Evolutionary conservation across 1,140 invertebrate genomes (phyloP).

Genomic region (Ctenoplectra terminalis): DNA sequence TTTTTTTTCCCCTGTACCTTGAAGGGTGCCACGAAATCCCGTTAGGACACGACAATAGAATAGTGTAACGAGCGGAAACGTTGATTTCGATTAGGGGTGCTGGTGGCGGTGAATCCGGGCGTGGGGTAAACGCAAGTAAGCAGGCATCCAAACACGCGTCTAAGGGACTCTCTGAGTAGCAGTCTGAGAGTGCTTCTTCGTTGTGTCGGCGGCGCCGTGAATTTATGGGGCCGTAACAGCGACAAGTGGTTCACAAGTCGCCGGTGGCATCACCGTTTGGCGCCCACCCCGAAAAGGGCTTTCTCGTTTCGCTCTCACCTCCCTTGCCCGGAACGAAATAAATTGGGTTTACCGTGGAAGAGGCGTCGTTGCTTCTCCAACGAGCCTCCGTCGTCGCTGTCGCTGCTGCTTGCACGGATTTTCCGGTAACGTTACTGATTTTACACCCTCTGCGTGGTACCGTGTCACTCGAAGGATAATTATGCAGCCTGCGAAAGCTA

Average conservation of each 20-base stretch:
- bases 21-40: constrained; percentile 29
- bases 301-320: constrained; percentile 76
- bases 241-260: constrained; percentile 84
- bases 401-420: constrained; percentile 48
- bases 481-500: constrained; percentile 37
- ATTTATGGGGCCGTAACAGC: constrained; percentile 83
- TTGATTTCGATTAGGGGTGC: constrained; percentile 65
- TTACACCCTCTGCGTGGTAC: constrained; percentile 37
- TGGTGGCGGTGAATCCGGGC: constrained; percentile 41
- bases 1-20: neutral
- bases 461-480: constrained; percentile 39
- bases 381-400: constrained; percentile 26
- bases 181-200: constrained; percentile 61
- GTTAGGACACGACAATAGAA: constrained; percentile 47
- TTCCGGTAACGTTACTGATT: constrained; percentile 56
- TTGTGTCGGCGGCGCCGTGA: constrained; percentile 72
- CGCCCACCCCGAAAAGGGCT: constrained; percentile 75
- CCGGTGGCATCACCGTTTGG: constrained; percentile 81
- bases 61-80: constrained; percentile 47
- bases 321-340: constrained; percentile 79
- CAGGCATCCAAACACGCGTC: constrained; percentile 68
- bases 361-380: constrained; percentile 57
- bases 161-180: constrained; percentile 51
- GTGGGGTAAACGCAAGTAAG: constrained; percentile 62
- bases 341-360: constrained; percentile 76